Percentiles rank a stretch among this genome's conserved stretches.
Conservation (phyloP, 2,888 invertebrate genomes). For the Eilema caniola region DNA sequence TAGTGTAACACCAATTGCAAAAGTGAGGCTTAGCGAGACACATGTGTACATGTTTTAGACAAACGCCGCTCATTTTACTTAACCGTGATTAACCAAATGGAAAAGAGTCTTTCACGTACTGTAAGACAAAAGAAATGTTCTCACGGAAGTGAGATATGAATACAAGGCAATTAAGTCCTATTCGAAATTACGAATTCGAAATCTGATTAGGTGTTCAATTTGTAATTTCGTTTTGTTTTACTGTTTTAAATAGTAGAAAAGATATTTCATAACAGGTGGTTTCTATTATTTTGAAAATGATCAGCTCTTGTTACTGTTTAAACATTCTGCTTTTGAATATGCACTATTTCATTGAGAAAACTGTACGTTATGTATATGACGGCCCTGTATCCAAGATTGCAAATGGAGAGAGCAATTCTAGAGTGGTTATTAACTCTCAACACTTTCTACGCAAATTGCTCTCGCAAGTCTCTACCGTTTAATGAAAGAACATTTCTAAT, state of each 20-base stretch:
- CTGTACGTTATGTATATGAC: neutral
- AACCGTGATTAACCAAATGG: conserved; percentile 12
- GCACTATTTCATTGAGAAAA: neutral
- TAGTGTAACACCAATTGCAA: conserved; percentile 72
- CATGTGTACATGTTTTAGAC: conserved; percentile 34
- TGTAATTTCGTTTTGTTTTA: neutral
- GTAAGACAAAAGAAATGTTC: conserved; percentile 6
- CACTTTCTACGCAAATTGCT: conserved; percentile 8
- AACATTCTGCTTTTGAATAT: neutral
- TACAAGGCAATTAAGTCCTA: neutral
- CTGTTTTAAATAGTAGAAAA: neutral
- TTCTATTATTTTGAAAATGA: neutral
- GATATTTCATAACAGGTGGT: neutral
- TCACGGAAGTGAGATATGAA: conserved; percentile 6
- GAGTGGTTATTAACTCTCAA: conserved; percentile 12
- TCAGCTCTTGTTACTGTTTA: neutral
- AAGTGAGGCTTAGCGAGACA: conserved; percentile 59
- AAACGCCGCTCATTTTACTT: conserved; percentile 13
- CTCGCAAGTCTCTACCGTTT: neutral
- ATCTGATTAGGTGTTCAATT: neutral
- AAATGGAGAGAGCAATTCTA: conserved; percentile 2
- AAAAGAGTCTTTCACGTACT: conserved; percentile 4
- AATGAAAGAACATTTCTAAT: conserved; percentile 13
- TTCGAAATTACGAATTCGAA: no score
- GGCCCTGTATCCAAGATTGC: neutral